Conservation (phyloP, 1,140 invertebrate species). For the Lamellibrachia luymesi region DNA sequence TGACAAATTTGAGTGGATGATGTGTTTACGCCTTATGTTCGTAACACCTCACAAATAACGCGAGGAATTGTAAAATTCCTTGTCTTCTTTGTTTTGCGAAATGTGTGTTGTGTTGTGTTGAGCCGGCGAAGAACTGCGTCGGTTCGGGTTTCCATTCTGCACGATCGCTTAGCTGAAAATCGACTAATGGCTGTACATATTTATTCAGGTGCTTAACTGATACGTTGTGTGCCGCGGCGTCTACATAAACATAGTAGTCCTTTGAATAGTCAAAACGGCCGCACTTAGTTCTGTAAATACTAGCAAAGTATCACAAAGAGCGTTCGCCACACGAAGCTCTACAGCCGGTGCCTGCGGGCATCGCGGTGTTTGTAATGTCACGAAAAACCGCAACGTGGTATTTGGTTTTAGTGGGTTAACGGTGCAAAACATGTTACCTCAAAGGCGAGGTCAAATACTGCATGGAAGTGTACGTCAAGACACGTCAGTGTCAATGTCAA, state of each 20-base stretch:
- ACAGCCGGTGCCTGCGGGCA: too few relatives aligned
- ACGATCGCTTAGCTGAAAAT: neutral
- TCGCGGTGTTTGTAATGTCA: neutral
- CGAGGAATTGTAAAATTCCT: neutral
- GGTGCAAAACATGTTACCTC: neutral
- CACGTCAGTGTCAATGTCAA: neutral
- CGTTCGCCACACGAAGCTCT: neutral
- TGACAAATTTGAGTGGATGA: neutral
- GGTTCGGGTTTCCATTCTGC: neutral
- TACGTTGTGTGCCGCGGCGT: neutral
- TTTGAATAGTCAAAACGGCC: neutral
- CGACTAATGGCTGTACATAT: slow-evolving; percentile 4
- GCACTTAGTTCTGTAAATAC: slow-evolving; percentile 5
- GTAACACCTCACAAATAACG: neutral
- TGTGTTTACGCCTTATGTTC: neutral
- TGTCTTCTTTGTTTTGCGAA: neutral
- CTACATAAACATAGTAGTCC: neutral
- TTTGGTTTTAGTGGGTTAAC: neutral
- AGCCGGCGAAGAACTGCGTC: neutral
- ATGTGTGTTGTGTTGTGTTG: neutral
- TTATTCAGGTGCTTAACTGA: neutral
- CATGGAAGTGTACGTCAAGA: neutral
- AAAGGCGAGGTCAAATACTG: neutral
- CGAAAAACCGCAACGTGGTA: neutral
- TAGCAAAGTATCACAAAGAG: neutral